phyloP scores from a whole-genome alignment of 2,113 vertebrate genomes.

The Burhinus bistriatus region DNA sequence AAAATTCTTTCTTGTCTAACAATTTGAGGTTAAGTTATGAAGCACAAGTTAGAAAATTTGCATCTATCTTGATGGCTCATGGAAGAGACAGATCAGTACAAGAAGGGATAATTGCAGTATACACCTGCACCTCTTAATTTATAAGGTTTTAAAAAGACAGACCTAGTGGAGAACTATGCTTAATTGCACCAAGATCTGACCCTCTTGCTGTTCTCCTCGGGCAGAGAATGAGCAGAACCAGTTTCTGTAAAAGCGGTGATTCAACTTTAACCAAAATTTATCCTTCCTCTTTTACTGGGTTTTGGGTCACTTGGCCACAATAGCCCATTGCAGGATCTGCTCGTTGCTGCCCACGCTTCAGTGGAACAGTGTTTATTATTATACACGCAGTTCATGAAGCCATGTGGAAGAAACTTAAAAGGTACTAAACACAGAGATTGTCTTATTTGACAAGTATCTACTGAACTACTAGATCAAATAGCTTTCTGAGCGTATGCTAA shows the following conservation, averaged over 20 bases:
- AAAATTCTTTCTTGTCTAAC: not conserved
- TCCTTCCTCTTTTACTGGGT: not conserved
- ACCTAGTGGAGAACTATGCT: not conserved
- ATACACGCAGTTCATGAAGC: not conserved
- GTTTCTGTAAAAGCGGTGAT: not conserved
- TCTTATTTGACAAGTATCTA: not conserved
- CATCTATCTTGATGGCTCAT: not conserved
- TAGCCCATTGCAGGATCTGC: not conserved
- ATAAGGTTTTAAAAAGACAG: not conserved
- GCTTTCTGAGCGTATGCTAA: not conserved
- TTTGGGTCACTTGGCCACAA: not conserved
- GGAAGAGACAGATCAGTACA: not conserved
- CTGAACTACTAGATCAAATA: not conserved
- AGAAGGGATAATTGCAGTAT: not conserved
- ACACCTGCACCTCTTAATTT: not conserved
- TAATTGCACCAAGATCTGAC: not conserved
- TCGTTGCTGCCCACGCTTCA: not conserved
- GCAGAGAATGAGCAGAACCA: not conserved
- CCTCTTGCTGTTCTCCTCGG: rapidly evolving
- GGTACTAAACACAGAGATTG: not conserved
- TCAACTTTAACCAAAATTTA: not conserved
- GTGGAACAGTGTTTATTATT: not conserved
- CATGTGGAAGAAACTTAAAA: not conserved
- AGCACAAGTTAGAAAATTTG: not conserved
- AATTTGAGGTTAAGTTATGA: not conserved